phyloP scores from a whole-genome alignment of 2,113 vertebrate species.

The Penelope pileata region DNA sequence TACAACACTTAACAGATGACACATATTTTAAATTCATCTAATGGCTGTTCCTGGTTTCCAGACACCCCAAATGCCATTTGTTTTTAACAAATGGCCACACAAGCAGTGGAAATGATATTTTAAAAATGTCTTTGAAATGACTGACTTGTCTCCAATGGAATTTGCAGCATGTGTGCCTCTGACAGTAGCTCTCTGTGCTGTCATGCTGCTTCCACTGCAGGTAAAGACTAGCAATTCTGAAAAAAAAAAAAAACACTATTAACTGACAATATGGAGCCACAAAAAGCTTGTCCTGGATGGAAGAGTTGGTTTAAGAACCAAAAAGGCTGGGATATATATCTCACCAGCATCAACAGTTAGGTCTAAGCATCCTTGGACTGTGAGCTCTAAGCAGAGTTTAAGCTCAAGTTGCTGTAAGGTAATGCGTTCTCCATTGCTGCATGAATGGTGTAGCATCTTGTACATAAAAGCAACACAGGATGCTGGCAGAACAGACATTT shows the following conservation, averaged over 20 bases:
- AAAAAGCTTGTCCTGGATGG: background rate
- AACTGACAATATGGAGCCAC: background rate
- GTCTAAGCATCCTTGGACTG: background rate
- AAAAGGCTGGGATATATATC: background rate
- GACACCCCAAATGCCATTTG: slow-evolving; percentile 58
- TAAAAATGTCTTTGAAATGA: slow-evolving; percentile 61
- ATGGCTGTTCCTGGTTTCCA: slow-evolving; percentile 34
- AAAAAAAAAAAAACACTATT: background rate
- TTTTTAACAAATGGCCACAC: slow-evolving; percentile 64
- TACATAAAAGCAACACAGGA: background rate
- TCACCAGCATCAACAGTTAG: background rate
- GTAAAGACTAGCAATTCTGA: background rate
- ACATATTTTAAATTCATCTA: slow-evolving; percentile 55
- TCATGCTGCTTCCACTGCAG: background rate
- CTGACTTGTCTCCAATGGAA: slow-evolving; percentile 20
- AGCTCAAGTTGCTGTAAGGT: background rate
- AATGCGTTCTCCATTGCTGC: background rate
- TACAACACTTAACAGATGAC: slow-evolving; percentile 58
- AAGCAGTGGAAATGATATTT: slow-evolving; percentile 31
- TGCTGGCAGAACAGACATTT: background rate
- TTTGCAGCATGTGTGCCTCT: slow-evolving; percentile 11
- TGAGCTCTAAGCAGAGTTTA: background rate
- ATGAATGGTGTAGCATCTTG: background rate
- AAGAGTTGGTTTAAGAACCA: background rate
- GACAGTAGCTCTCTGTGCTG: slow-evolving; percentile 42